Evolutionary conservation across 1,140 invertebrate species (phyloP).

Genomic region (Drosophila suzukii): DNA sequence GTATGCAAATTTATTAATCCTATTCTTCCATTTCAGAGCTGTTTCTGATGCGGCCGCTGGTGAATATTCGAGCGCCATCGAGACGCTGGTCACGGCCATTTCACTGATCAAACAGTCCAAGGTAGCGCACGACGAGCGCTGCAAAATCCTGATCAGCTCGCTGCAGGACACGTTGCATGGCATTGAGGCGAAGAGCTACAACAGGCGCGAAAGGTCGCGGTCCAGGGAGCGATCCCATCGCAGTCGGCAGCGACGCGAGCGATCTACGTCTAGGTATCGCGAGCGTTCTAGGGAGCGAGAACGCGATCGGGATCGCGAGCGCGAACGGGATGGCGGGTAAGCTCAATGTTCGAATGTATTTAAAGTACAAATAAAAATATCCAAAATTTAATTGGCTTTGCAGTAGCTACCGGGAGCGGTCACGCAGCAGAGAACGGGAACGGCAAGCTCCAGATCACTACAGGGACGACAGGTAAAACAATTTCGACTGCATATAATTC

Average conservation of each 20-base stretch:
- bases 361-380: not conserved
- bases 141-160: conserved; percentile 98
- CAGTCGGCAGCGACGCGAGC: conserved; percentile 89
- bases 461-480: conserved; percentile 89
- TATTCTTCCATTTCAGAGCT: conserved; percentile 86
- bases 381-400: not conserved
- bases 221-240: conserved; percentile 91
- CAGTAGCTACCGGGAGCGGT: conserved; percentile 85
- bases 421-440: conserved; percentile 86
- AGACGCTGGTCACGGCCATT: conserved; percentile 99
- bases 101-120: conserved; percentile 99
- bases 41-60: conserved; percentile 98
- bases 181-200: conserved; percentile 84
- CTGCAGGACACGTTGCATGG: conserved; percentile 97
- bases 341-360: conserved; percentile 1
- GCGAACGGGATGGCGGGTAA: conserved; percentile 87
- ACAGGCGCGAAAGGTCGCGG: conserved; percentile 86
- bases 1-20: conserved; percentile 1
- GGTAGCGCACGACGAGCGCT: conserved; percentile 98
- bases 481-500: not conserved
- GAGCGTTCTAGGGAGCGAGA: conserved; percentile 88
- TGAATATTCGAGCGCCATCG: conserved; percentile 98
- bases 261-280: conserved; percentile 92
- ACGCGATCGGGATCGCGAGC: conserved; percentile 88
- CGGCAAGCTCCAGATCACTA: conserved; percentile 87